Evolutionary conservation across 1,140 invertebrate genomes (phyloP), one percentile per base, ranked within the genome.

Genomic region (Papilio glaucus): DNA sequence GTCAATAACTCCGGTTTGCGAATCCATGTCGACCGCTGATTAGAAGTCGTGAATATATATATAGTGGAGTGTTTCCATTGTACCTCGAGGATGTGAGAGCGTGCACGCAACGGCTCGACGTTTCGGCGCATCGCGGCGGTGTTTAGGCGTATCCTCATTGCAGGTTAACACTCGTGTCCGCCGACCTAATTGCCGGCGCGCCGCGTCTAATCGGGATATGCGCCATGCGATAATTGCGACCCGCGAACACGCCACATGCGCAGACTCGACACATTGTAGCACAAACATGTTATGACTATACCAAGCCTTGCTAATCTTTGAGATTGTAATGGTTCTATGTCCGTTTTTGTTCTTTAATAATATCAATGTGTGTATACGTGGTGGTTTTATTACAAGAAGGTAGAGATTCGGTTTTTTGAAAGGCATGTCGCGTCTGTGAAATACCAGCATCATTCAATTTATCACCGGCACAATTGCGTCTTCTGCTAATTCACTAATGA

Each of bases 111-210:
- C 74, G 75, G 76, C 68, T 72, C 72, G 76, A 71, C 61, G 81
- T 83, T 88, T 87, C 85, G 87, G 84, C 81, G 83, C 85, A 86
- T 87, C 79, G 85, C 86, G 83, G 76, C 49, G 71, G 85, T 89
- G 89, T 89, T 90, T 89, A 91, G 90, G 85, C 86, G 89, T 91
- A 90, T 91, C 90, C 90, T 92, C 87, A 92, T 92, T 91, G 87
- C 88, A 89, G 84, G 85, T 85, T 90, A 92, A 92, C 86, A 86
- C 87, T 86, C 83, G 80, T 91, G 90, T 92, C 90, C 90, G 90
- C 82, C 85, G 87, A 87, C 90, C 89, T 92, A 92, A 92, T 92
- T 91, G 90, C 72, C 86, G 87, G 81, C 88, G 84, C 87, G 87
- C 70, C 85, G 78, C 78, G 71, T 80, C 86, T 92, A 92, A 92